Percentiles rank a stretch among this genome's conserved stretches.
Evolutionary conservation across 2,888 invertebrate genomes (phyloP).

Genomic region (Xylocampa areola): DNA sequence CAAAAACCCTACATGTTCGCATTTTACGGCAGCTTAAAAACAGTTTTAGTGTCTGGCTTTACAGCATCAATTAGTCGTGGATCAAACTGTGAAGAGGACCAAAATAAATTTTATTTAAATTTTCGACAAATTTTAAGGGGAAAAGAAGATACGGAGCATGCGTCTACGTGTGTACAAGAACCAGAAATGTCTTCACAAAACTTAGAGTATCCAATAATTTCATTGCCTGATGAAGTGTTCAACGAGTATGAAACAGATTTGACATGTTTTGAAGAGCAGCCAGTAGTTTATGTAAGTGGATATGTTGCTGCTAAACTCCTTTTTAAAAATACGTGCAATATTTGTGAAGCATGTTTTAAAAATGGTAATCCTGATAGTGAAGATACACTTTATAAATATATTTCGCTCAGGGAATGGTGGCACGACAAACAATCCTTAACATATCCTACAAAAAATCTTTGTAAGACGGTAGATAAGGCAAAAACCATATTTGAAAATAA

Average conservation of each 20-base stretch:
- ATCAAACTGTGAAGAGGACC: constrained; percentile 25
- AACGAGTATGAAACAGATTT: background rate
- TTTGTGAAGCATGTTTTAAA: too few species aligned
- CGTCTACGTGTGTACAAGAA: background rate
- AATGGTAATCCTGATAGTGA: too few species aligned
- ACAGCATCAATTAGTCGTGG: constrained; percentile 26
- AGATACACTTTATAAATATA: background rate
- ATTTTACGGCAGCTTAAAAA: constrained; percentile 23
- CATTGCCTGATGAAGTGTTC: too few species aligned
- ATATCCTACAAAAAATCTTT: constrained; percentile 2
- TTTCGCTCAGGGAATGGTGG: constrained; percentile 13
- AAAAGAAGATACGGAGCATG: constrained; percentile 7
- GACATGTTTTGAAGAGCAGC: constrained; percentile 5
- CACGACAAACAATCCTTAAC: constrained; percentile 1
- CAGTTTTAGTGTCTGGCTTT: constrained; percentile 14
- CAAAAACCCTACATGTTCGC: constrained; percentile 25
- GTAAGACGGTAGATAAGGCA: constrained; percentile 5
- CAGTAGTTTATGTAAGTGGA: constrained; percentile 17
- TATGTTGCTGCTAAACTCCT: constrained; percentile 4
- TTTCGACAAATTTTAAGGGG: constrained; percentile 7
- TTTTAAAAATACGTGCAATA: too few species aligned
- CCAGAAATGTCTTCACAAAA: background rate
- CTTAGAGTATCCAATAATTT: constrained; percentile 9
- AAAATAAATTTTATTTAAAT: background rate
- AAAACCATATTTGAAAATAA: constrained; percentile 8